Conservation (phyloP, 2,888 invertebrate genomes). For the Volucella zonaria region DNA sequence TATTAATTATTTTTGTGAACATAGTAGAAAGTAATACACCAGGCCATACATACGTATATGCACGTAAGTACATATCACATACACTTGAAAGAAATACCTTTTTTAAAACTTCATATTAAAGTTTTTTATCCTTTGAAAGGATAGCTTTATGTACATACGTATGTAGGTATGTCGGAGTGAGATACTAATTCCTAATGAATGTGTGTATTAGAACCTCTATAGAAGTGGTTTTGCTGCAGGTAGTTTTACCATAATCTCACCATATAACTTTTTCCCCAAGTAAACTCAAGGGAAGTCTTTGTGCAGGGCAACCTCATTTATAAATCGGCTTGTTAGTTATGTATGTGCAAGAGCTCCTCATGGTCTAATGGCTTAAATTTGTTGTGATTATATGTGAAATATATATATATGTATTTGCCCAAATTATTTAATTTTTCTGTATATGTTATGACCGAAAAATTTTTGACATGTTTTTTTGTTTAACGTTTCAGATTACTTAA, state of each 20-base stretch:
- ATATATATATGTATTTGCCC: background rate
- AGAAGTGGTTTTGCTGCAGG: slow-evolving; percentile 32
- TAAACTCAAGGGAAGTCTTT: slow-evolving; percentile 25
- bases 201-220: slow-evolving; percentile 35
- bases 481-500: no score
- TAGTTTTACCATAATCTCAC: slow-evolving; percentile 41
- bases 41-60: background rate
- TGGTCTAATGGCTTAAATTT: slow-evolving; percentile 6
- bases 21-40: slow-evolving; percentile 11
- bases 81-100: slow-evolving; percentile 19
- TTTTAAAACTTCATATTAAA: slow-evolving; percentile 29
- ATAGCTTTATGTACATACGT: slow-evolving; percentile 8
- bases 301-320: slow-evolving; percentile 31
- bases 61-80: background rate
- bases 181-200: slow-evolving; percentile 34
- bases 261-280: slow-evolving; percentile 27
- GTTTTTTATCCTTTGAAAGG: slow-evolving; percentile 28
- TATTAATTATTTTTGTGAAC: slow-evolving; percentile 37
- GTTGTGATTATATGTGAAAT: background rate
- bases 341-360: slow-evolving; percentile 10
- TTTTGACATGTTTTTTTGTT: no score
- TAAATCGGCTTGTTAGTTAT: slow-evolving; percentile 33
- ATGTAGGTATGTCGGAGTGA: slow-evolving; percentile 16
- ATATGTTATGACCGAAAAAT: background rate
- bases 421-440: background rate